Evolutionary conservation across 1,140 invertebrate genomes (phyloP), one percentile per base, ranked within the genome.

Genomic region (Zaprionus davidi): DNA sequence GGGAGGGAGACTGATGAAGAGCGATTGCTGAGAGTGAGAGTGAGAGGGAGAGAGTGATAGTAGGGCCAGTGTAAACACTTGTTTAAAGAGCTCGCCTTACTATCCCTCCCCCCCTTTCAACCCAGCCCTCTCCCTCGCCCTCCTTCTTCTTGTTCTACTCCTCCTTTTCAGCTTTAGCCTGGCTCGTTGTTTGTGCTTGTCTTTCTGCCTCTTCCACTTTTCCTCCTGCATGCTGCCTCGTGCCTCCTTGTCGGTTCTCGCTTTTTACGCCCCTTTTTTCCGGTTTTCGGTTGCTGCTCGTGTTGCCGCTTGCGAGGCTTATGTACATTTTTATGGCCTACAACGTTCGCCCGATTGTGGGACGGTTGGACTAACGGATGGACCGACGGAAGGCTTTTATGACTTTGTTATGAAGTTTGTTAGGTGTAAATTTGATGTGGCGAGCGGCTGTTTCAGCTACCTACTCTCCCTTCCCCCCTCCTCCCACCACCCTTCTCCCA

Each of bases 381-480:
- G 55, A n/a, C 46, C 12, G 46, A 41, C 26, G 20, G 66, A 24
- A 49, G 72, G 41, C 58, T 88, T 87, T 87, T 87, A 87, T 87
- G 83, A 87, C 83, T 87, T 75, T 87, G 83, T 87, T 87, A 87
- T 87, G 83, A 87, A 87, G 83, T 88, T 87, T 88, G 83, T 88
- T 83, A 87, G 83, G 84, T 87, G 83, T 88, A 87, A 87, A 87
- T 87, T 88, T 88, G 84, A 87, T 87, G 84, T 66, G 68, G 70
- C 64, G 58, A 57, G 49, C 67, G 51, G 64, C 66, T 68, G 64
- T 74, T 78, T 56, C 41, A 46, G 46, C 20, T 51, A 20, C 20
- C 31, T 11, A 34, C 31, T 2, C 9, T 34, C 31, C 9, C 31
- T 34, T 9, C 7, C 2, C 6, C 7, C 28, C 28, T 31, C 0